These are phyloP conservation scores for Cochlearius cochlearius DNA, from an alignment of 2,113 vertebrate species.

Conservation along the genomic window DNA sequence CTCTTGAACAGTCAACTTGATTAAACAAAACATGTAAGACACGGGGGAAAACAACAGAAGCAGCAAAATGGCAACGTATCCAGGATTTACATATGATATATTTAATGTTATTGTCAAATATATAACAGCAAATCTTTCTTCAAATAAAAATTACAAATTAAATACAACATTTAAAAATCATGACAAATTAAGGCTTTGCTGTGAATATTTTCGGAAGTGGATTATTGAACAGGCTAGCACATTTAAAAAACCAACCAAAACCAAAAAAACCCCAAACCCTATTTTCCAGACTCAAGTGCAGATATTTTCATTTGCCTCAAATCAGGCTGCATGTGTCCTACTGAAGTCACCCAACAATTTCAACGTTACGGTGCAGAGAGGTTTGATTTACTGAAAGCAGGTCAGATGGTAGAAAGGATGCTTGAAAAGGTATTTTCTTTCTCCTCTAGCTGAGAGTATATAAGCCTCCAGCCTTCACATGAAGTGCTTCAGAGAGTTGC, in stretches of 20 bases:
- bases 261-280: background rate
- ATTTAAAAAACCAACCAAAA: background rate
- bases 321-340: background rate
- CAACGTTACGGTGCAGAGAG: background rate
- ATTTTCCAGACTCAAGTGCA: background rate
- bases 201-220: constrained; percentile 4
- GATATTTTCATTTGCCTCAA: background rate
- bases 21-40: background rate
- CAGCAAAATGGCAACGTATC: background rate
- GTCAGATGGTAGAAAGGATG: background rate
- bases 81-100: background rate
- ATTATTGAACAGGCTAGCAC: constrained; percentile 3
- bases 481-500: background rate
- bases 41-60: background rate
- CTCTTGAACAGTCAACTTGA: background rate
- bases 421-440: background rate
- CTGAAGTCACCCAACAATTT: background rate
- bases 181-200: background rate
- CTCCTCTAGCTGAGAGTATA: background rate
- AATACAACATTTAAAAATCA: constrained; percentile 25
- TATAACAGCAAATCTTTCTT: background rate
- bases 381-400: background rate
- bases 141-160: constrained; percentile 24
- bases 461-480: background rate
- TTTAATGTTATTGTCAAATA: constrained; percentile 42